Evolutionary conservation across 2,888 invertebrate species (phyloP).

Genomic region (Uloborus plumipes): DNA sequence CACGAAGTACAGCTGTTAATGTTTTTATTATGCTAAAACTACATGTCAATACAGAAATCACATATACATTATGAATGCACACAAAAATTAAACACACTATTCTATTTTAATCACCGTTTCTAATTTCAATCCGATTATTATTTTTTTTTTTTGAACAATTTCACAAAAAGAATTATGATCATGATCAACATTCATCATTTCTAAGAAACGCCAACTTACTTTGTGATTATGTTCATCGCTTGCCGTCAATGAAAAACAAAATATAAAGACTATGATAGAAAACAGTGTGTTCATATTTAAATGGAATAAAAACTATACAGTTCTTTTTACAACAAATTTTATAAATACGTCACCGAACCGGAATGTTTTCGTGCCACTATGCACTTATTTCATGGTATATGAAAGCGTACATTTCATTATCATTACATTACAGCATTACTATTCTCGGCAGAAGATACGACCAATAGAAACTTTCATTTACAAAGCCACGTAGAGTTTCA

Average conservation of each 20-base stretch:
- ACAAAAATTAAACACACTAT: no score
- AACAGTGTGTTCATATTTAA: slow-evolving; percentile 3
- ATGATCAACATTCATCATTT: slow-evolving; percentile 1
- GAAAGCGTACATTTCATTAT: slow-evolving; percentile 15
- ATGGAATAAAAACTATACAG: background rate
- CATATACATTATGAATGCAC: no score
- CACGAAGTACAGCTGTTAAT: no score
- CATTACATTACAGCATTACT: slow-evolving; percentile 11
- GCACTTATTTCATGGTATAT: slow-evolving; percentile 37
- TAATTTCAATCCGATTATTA: no score
- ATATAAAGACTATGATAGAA: slow-evolving; percentile 1
- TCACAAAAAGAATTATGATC: background rate
- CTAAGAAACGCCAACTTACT: slow-evolving; percentile 74
- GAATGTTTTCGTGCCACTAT: slow-evolving; percentile 18
- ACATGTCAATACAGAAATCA: no score
- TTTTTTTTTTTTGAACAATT: no score
- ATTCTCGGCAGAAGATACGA: slow-evolving; percentile 23
- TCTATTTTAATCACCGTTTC: no score
- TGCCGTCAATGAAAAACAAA: slow-evolving; percentile 63
- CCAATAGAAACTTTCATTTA: background rate
- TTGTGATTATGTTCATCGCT: slow-evolving; percentile 84
- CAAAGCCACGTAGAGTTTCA: slow-evolving; percentile 12
- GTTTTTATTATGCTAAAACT: no score
- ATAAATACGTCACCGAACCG: slow-evolving; percentile 12
- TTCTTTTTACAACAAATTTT: no score